These are phyloP conservation scores for Apantesis nais DNA, from an alignment of 2,888 invertebrate species.

Conservation along the genomic window DNA sequence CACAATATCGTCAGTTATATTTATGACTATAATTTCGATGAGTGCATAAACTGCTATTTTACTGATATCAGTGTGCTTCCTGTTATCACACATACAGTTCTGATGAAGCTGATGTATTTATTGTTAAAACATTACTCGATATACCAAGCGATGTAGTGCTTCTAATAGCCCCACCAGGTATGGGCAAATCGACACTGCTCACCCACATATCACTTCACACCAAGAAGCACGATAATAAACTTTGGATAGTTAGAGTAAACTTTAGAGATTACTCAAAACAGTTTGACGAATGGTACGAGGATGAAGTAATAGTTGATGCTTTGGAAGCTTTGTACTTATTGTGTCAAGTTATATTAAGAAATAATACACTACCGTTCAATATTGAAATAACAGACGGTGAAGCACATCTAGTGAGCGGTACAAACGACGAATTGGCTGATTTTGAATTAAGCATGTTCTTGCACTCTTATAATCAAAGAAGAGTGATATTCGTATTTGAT, in stretches of 20 bases:
- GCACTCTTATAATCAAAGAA: conserved; percentile 17
- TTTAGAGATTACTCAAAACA: background rate
- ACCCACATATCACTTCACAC: conserved; percentile 14
- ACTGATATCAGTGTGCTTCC: background rate
- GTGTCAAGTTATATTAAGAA: background rate
- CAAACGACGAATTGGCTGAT: background rate
- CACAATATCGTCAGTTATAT: too few relatives aligned
- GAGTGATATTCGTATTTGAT: conserved; percentile 15
- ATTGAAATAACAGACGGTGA: background rate
- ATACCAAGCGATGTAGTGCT: background rate
- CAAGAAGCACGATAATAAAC: background rate
- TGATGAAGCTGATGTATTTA: conserved; percentile 1
- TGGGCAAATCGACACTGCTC: conserved; percentile 30
- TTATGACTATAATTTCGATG: background rate
- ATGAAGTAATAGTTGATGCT: background rate
- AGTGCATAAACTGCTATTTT: background rate
- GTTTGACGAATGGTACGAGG: background rate
- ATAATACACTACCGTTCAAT: background rate
- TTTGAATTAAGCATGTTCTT: conserved; percentile 16
- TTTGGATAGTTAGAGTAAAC: conserved; percentile 12
- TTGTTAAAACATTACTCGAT: background rate
- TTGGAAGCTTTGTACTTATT: background rate
- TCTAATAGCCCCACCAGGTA: conserved; percentile 13
- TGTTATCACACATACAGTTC: background rate
- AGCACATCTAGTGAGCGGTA: background rate